These are phyloP conservation scores for Halocaridina rubra DNA, from an alignment of 2,888 invertebrate species.

Conservation along the genomic window DNA sequence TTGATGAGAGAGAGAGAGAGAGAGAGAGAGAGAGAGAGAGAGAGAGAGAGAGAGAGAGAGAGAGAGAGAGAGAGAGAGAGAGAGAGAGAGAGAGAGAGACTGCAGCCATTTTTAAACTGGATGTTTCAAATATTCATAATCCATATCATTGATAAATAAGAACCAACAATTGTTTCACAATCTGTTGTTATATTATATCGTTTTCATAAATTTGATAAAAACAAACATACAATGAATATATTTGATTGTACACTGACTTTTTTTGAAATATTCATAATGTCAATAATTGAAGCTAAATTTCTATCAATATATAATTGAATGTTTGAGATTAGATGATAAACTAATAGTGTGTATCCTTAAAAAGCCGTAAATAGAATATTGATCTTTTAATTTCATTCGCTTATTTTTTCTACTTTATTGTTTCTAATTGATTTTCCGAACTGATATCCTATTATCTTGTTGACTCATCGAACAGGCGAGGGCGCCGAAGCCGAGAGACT, in stretches of 20 bases:
- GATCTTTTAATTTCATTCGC: neutral
- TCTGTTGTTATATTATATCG: no score
- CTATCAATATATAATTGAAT: neutral
- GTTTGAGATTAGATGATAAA: neutral
- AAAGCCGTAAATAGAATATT: neutral
- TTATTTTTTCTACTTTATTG: neutral
- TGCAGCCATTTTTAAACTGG: neutral
- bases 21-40: neutral
- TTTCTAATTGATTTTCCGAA: neutral
- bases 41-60: neutral
- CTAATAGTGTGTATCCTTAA: neutral
- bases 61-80: neutral
- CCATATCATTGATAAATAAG: no score
- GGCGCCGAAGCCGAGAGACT: conserved; percentile 77
- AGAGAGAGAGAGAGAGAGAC: neutral
- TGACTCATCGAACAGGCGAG: conserved; percentile 65
- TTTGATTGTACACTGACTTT: no score
- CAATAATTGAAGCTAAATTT: no score
- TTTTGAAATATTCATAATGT: no score
- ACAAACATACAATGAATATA: neutral
- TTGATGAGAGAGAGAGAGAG: no score
- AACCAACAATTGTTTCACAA: no score
- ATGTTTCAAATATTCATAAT: no score
- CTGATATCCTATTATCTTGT: no score
- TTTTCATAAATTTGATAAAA: no score